phyloP scores from a whole-genome alignment of 2,113 vertebrate species.

The Cygnus atratus region DNA sequence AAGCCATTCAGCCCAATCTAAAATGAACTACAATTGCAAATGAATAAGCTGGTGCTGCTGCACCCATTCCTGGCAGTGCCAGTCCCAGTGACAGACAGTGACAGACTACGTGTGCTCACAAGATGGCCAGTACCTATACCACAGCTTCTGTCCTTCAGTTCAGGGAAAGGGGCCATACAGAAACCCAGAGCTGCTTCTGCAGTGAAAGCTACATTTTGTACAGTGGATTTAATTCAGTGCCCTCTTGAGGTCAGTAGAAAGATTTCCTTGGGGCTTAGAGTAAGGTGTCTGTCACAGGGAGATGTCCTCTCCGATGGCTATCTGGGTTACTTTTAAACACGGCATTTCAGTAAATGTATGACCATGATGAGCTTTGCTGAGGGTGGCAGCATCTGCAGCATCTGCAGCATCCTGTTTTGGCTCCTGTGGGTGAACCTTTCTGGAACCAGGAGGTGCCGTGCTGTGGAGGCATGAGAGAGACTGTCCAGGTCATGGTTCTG shows the following conservation, averaged over 20 bases:
- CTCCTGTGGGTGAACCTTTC: background rate
- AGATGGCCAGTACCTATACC: background rate
- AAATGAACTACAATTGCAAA: background rate
- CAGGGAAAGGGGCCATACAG: background rate
- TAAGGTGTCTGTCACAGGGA: background rate
- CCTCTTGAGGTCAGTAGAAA: background rate
- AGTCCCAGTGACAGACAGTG: background rate
- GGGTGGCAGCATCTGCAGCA: rapidly evolving
- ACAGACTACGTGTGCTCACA: background rate
- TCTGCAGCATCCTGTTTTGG: background rate
- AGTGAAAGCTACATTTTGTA: background rate
- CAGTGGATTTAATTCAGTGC: background rate
- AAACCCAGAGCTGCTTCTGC: background rate
- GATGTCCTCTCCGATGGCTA: background rate
- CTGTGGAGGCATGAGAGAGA: background rate
- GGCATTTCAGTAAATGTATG: rapidly evolving
- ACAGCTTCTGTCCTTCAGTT: background rate
- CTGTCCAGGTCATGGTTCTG: background rate
- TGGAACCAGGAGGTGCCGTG: rapidly evolving
- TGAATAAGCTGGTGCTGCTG: background rate
- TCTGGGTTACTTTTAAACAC: background rate
- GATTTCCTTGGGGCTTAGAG: background rate
- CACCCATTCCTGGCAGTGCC: background rate
- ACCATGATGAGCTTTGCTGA: background rate
- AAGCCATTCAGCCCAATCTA: background rate